Conservation (phyloP, 2,113 vertebrate genomes). For the Cynopterus brachyotis region DNA sequence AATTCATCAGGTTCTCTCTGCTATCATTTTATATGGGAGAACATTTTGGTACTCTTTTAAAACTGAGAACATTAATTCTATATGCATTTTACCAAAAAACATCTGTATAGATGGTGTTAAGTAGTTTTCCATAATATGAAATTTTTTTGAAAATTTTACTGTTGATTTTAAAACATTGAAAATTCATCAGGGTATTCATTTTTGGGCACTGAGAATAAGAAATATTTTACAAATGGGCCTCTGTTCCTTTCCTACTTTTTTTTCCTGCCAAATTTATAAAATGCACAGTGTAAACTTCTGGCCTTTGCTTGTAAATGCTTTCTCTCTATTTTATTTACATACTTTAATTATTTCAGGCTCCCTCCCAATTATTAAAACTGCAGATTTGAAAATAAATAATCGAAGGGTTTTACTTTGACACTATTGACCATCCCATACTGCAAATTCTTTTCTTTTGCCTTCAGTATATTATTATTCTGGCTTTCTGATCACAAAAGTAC, state of each 20-base stretch:
- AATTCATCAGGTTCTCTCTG: background rate
- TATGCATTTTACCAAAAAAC: background rate
- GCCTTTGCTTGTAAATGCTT: background rate
- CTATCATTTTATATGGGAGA: background rate
- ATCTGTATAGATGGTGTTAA: background rate
- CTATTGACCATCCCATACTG: background rate
- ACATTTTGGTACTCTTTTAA: background rate
- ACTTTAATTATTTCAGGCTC: background rate
- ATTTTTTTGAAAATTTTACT: constrained; percentile 15
- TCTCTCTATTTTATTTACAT: background rate
- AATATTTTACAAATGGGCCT: background rate
- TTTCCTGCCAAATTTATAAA: background rate
- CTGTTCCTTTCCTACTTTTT: background rate
- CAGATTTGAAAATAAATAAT: background rate
- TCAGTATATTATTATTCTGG: background rate
- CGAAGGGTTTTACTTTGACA: background rate
- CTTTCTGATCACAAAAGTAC: background rate
- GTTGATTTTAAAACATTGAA: constrained; percentile 41
- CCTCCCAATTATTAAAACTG: background rate
- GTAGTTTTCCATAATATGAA: background rate
- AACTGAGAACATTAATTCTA: background rate
- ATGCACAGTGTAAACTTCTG: background rate
- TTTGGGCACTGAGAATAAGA: background rate
- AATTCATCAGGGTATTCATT: background rate
- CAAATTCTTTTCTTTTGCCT: background rate